A percentile compares a stretch with the other conserved stretches of the same genome.
These are phyloP conservation scores for Loris lydekkerianus DNA, from an alignment of 2,797 vertebrate species.

Conservation along the genomic window DNA sequence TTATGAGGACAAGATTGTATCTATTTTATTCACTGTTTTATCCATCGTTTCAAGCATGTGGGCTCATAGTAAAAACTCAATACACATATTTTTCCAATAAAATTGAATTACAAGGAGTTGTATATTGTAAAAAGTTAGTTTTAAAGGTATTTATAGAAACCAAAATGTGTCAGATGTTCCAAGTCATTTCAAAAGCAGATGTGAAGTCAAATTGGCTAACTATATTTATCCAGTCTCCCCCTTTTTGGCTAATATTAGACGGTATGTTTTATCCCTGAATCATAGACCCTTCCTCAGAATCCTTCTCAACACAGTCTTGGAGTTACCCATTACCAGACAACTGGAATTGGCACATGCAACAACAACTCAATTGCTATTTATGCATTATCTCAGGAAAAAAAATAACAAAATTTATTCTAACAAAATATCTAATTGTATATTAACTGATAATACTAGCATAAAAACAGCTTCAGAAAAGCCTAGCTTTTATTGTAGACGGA, in stretches of 20 bases:
- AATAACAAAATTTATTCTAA: not conserved
- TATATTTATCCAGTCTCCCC: not conserved
- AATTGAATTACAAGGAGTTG: not conserved
- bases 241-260: not conserved
- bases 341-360: not conserved
- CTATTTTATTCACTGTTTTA: not conserved
- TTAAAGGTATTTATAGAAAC: slow-evolving; percentile 40
- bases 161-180: not conserved
- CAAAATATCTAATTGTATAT: not conserved
- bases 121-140: slow-evolving; percentile 18
- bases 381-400: not conserved
- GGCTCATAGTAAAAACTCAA: not conserved
- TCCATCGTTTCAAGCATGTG: not conserved
- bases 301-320: not conserved
- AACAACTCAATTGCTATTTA: not conserved
- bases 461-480: not conserved
- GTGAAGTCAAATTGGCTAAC: not conserved
- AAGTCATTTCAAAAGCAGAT: not conserved
- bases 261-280: not conserved
- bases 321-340: not conserved
- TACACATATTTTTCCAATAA: not conserved
- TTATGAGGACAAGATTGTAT: not conserved
- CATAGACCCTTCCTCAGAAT: not conserved
- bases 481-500: not conserved
- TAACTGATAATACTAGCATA: not conserved